Conservation (phyloP, 2,888 invertebrate species). For the Invenusta paracnida region DNA sequence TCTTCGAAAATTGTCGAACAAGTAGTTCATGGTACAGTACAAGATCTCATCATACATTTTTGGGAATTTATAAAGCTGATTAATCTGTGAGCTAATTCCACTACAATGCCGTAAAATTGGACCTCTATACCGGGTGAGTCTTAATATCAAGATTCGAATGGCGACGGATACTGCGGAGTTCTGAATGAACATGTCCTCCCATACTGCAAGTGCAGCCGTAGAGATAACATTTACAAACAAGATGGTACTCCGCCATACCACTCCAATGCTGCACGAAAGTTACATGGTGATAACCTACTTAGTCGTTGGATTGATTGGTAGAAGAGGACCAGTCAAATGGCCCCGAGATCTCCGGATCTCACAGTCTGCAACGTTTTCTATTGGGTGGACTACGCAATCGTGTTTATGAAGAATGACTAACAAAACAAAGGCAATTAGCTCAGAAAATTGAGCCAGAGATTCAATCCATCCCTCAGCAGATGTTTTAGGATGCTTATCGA, state of each 20-base stretch:
- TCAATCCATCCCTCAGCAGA: no score
- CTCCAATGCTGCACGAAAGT: neutral
- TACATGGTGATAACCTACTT: neutral
- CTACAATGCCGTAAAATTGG: no score
- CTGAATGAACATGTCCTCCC: neutral
- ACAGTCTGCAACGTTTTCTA: neutral
- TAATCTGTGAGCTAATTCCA: no score
- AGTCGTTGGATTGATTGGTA: conserved; percentile 5
- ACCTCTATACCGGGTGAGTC: no score
- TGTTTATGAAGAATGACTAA: conserved; percentile 11
- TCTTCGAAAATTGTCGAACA: no score
- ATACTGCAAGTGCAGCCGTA: neutral
- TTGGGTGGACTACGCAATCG: neutral
- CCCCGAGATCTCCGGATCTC: neutral
- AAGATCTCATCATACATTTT: no score
- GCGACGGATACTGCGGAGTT: neutral
- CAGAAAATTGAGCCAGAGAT: neutral
- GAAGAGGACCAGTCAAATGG: neutral
- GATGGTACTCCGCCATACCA: neutral
- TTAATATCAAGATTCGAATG: no score
- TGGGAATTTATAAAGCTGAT: no score
- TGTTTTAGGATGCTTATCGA: neutral
- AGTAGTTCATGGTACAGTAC: no score
- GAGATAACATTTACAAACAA: neutral
- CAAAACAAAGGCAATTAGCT: neutral